These are phyloP conservation scores for Danio jaintianensis DNA, from an alignment of 2,797 vertebrate species.

Conservation along the genomic window DNA sequence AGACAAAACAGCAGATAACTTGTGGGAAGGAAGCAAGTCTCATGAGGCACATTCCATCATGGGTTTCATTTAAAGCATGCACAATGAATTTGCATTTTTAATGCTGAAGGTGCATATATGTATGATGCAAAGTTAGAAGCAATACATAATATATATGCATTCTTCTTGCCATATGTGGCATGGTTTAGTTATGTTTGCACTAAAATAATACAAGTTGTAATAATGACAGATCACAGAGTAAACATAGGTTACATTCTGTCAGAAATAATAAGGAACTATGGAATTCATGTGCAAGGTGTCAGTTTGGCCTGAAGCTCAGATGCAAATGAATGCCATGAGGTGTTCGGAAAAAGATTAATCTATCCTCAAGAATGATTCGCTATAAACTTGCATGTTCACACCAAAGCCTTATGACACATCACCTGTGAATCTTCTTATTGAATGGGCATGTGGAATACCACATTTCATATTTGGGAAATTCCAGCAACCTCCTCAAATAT, in stretches of 20 bases:
- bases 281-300: slow-evolving; percentile 31
- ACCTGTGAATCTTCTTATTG: slow-evolving; percentile 3
- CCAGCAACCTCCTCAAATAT: neutral
- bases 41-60: slow-evolving; percentile 74
- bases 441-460: neutral
- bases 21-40: slow-evolving; percentile 51
- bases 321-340: slow-evolving; percentile 49
- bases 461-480: neutral
- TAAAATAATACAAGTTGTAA: slow-evolving; percentile 9
- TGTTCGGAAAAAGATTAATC: slow-evolving; percentile 52
- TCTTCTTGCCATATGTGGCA: neutral
- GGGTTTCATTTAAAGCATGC: slow-evolving; percentile 52
- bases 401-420: slow-evolving; percentile 21
- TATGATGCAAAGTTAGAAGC: neutral
- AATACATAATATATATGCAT: neutral
- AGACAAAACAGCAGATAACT: slow-evolving; percentile 79
- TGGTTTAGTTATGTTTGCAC: neutral
- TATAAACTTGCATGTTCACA: slow-evolving; percentile 45
- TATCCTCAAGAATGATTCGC: slow-evolving; percentile 13
- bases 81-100: slow-evolving; percentile 63
- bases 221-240: neutral
- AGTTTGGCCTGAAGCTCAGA: slow-evolving; percentile 37
- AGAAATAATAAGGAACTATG: neutral
- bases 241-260: neutral
- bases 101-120: slow-evolving; percentile 10